These are phyloP conservation scores for Cyprinodon tularosa DNA, from an alignment of 2,113 vertebrate genomes.

Conservation along the genomic window DNA sequence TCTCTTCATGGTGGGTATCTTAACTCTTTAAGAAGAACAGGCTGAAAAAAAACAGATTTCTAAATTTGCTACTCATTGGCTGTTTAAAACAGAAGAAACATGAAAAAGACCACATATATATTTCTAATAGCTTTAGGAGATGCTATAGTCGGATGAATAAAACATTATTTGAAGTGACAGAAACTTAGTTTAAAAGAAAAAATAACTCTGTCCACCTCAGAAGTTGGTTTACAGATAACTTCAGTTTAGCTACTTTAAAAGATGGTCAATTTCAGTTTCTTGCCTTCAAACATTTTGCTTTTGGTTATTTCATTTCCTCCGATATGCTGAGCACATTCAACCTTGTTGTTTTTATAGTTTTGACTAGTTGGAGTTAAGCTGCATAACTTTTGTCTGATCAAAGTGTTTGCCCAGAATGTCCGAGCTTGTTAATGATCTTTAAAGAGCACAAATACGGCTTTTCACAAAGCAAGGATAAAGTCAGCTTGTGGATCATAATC, in stretches of 20 bases:
- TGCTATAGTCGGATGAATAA: no score
- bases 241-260: background rate
- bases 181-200: background rate
- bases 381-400: background rate
- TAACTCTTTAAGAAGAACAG: no score
- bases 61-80: no score
- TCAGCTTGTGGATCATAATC: conserved; percentile 1
- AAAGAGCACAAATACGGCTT: background rate
- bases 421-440: conserved; percentile 14
- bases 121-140: no score
- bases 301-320: background rate
- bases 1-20: no score
- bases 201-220: background rate
- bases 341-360: background rate
- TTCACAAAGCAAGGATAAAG: background rate
- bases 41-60: no score
- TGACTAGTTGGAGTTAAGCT: background rate
- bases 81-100: no score
- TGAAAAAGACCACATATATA: no score
- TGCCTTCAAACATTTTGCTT: background rate
- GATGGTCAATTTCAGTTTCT: background rate
- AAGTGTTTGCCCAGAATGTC: background rate
- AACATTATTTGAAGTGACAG: background rate
- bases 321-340: background rate
- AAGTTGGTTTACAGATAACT: background rate